Conservation (phyloP, 64 coral and sea anemone genomes). For the Stichodactyla helianthus region DNA sequence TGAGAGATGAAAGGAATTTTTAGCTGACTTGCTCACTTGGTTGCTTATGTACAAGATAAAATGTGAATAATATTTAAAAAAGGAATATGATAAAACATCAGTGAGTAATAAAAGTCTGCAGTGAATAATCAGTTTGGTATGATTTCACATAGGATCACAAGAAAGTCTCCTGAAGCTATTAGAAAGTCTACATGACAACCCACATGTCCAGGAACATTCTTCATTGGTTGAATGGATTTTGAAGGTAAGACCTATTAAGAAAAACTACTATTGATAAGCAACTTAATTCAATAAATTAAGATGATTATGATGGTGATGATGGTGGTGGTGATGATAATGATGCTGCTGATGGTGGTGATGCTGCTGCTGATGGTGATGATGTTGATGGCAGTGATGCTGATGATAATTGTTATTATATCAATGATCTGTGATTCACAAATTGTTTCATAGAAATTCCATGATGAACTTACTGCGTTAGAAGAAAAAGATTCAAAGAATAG, state of each 20-base stretch:
- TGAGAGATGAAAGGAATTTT: too few relatives aligned
- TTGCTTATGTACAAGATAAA: too few relatives aligned
- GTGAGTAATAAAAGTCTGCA: not conserved
- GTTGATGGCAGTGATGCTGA: not conserved
- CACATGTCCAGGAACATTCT: slow-evolving; percentile 28
- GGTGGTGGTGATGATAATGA: not conserved
- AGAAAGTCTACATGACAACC: slow-evolving; percentile 24
- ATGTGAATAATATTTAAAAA: too few relatives aligned
- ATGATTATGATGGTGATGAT: not conserved
- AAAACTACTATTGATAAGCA: not conserved
- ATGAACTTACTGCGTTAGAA: slow-evolving; percentile 47
- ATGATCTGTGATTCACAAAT: not conserved
- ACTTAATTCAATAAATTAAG: not conserved
- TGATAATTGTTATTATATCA: not conserved
- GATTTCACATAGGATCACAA: slow-evolving; percentile 5
- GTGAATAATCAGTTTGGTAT: not conserved
- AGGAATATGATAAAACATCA: too few relatives aligned
- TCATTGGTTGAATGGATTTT: slow-evolving; percentile 39
- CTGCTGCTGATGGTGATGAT: not conserved
- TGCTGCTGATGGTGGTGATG: not conserved
- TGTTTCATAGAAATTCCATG: slow-evolving; percentile 65
- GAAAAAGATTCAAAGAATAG: slow-evolving; percentile 24
- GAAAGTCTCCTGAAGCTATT: slow-evolving; percentile 34
- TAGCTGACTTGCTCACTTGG: too few relatives aligned
- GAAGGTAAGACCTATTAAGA: slow-evolving; percentile 17